phyloP scores from a whole-genome alignment of 2,797 vertebrate genomes.

The Enteromius thamalakanensis region DNA sequence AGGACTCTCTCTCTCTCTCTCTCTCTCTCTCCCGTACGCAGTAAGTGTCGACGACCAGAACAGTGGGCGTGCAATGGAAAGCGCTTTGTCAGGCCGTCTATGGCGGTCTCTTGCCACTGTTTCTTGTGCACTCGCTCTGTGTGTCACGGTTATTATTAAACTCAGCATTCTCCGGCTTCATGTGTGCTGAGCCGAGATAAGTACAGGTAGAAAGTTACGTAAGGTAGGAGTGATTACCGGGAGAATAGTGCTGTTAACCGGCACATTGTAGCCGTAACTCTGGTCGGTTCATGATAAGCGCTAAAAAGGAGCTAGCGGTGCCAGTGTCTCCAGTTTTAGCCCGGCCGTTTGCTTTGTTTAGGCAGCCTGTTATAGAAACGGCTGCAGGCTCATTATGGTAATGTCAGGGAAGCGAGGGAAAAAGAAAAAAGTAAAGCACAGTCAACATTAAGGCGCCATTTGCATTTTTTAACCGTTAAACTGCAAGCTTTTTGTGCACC shows the following conservation, averaged over 20 bases:
- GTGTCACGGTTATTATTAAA: slow-evolving; percentile 77
- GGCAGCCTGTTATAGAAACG: slow-evolving; percentile 54
- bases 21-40: slow-evolving; percentile 23
- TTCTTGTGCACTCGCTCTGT: slow-evolving; percentile 41
- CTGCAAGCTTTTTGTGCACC: slow-evolving; percentile 7
- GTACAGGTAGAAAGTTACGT: slow-evolving; percentile 83
- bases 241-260: slow-evolving; percentile 67
- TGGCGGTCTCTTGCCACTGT: slow-evolving; percentile 50
- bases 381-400: slow-evolving; percentile 60
- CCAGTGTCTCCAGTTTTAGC: slow-evolving; percentile 48
- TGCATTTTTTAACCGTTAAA: slow-evolving; percentile 53
- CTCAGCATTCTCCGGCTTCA: slow-evolving; percentile 76
- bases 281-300: slow-evolving; percentile 60
- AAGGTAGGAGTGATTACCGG: slow-evolving; percentile 78
- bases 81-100: slow-evolving; percentile 60
- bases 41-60: slow-evolving; percentile 39
- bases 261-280: slow-evolving; percentile 52
- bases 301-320: slow-evolving; percentile 50
- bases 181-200: slow-evolving; percentile 81
- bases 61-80: slow-evolving; percentile 52
- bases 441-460: slow-evolving; percentile 46
- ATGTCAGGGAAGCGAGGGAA: slow-evolving; percentile 43
- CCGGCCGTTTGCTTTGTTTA: slow-evolving; percentile 57
- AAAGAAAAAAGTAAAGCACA: slow-evolving; percentile 51
- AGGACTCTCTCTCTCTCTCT: slow-evolving; percentile 54